These are phyloP conservation scores for Amphipyra berbera DNA, from an alignment of 2,888 invertebrate species.

Conservation along the genomic window DNA sequence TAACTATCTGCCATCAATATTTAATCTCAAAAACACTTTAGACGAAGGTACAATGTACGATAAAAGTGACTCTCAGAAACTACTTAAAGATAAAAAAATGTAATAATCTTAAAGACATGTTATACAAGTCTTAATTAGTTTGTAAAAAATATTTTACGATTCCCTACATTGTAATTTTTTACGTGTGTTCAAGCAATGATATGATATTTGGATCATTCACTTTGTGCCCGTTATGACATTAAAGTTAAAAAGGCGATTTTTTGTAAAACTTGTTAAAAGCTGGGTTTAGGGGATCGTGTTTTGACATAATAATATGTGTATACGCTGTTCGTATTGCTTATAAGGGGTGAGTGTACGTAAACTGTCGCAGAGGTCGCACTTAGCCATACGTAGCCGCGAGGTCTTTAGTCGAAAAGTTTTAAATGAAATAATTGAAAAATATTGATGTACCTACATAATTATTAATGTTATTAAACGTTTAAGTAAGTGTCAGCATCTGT, in stretches of 20 bases:
- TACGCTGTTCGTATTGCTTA: too few species aligned
- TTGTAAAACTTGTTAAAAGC: too few species aligned
- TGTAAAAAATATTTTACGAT: neutral
- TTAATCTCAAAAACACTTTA: constrained; percentile 25
- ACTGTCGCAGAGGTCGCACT: too few species aligned
- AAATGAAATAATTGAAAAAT: too few species aligned
- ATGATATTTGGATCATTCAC: neutral
- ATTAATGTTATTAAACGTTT: constrained; percentile 28
- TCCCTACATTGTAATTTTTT: neutral
- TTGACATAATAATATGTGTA: too few species aligned
- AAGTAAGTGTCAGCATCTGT: constrained; percentile 90
- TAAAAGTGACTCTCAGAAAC: constrained; percentile 19
- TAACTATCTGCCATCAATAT: constrained; percentile 4
- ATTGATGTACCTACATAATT: too few species aligned
- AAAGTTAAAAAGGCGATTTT: too few species aligned
- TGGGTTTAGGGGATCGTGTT: too few species aligned
- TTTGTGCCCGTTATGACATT: too few species aligned
- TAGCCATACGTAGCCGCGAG: too few species aligned
- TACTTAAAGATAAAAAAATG: constrained; percentile 11
- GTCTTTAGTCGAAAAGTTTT: too few species aligned
- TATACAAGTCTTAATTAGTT: constrained; percentile 21
- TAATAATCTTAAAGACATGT: constrained; percentile 3
- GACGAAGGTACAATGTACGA: constrained; percentile 3
- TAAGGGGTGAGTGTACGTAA: too few species aligned
- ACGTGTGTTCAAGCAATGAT: constrained; percentile 2